These are phyloP conservation scores for Drosophila repleta DNA, from an alignment of 1,140 invertebrate genomes.

Conservation along the genomic window DNA sequence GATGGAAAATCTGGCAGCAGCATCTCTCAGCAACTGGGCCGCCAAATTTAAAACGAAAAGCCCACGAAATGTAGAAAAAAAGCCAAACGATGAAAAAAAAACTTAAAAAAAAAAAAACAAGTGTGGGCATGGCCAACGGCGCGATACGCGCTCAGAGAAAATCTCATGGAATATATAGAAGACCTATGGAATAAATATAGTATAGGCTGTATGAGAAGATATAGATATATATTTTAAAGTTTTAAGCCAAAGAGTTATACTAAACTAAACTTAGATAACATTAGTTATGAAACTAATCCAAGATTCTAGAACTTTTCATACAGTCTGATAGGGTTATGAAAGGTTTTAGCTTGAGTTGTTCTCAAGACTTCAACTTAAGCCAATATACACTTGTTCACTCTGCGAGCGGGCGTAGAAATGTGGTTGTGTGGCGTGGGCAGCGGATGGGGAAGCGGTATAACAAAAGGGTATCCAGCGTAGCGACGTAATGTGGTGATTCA, in stretches of 20 bases:
- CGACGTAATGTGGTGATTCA: conserved; percentile 65
- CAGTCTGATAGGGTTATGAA: no score
- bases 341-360: no score
- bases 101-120: not conserved
- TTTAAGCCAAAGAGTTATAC: no score
- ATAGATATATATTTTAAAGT: no score
- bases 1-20: conserved; percentile 79
- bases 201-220: no score
- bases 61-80: conserved; percentile 22
- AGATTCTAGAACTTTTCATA: no score
- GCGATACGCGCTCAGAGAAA: no score
- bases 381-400: not conserved
- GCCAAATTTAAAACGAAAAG: conserved; percentile 52
- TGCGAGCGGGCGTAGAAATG: not conserved
- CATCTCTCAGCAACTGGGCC: conserved; percentile 55
- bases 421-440: not conserved
- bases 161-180: no score
- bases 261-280: no score
- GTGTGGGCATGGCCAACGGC: not conserved
- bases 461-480: conserved; percentile 40
- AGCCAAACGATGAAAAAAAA: not conserved
- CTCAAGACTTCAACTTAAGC: no score
- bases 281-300: no score
- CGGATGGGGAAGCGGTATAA: conserved; percentile 6
- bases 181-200: no score